Evolutionary conservation across 2,888 invertebrate genomes (phyloP).

Genomic region (Slavum lentiscoides): DNA sequence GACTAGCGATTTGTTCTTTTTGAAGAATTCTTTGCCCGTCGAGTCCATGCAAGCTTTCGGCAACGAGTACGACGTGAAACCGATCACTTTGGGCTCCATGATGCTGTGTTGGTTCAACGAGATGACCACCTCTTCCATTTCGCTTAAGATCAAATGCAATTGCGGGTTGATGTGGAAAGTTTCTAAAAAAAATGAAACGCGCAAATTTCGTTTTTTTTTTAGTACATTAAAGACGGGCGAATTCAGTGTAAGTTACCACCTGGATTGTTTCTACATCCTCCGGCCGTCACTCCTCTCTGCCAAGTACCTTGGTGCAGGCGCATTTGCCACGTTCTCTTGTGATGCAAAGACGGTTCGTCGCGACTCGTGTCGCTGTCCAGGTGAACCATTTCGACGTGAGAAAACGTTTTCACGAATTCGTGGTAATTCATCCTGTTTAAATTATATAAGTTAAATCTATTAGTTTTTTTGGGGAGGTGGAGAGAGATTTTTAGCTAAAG

Average conservation of each 20-base stretch:
- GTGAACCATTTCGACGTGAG: slow-evolving; percentile 81
- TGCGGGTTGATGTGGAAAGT: slow-evolving; percentile 94
- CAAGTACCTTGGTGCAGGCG: slow-evolving; percentile 83
- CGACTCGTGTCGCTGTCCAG: slow-evolving; percentile 83
- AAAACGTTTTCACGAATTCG: slow-evolving; percentile 81
- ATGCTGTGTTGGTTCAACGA: slow-evolving; percentile 87
- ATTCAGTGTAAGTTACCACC: slow-evolving; percentile 60
- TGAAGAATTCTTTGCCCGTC: slow-evolving; percentile 79
- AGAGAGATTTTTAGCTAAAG: no score
- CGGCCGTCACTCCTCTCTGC: slow-evolving; percentile 84
- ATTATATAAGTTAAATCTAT: not conserved
- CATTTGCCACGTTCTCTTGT: slow-evolving; percentile 85
- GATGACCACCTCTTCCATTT: slow-evolving; percentile 80
- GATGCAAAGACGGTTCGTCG: slow-evolving; percentile 78
- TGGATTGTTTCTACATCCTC: slow-evolving; percentile 85
- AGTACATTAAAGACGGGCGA: no score
- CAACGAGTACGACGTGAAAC: slow-evolving; percentile 82
- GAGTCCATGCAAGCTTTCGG: slow-evolving; percentile 74
- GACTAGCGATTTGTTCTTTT: slow-evolving; percentile 80
- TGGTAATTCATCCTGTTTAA: slow-evolving; percentile 74
- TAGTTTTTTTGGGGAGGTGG: no score
- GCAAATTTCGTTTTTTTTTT: not conserved
- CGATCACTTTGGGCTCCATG: slow-evolving; percentile 90
- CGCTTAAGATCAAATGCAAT: slow-evolving; percentile 76
- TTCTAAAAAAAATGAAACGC: slow-evolving; percentile 62